Evolutionary conservation across 2,113 vertebrate genomes (phyloP), one percentile per base, ranked within the genome.

Genomic region (Lepus timidus): DNA sequence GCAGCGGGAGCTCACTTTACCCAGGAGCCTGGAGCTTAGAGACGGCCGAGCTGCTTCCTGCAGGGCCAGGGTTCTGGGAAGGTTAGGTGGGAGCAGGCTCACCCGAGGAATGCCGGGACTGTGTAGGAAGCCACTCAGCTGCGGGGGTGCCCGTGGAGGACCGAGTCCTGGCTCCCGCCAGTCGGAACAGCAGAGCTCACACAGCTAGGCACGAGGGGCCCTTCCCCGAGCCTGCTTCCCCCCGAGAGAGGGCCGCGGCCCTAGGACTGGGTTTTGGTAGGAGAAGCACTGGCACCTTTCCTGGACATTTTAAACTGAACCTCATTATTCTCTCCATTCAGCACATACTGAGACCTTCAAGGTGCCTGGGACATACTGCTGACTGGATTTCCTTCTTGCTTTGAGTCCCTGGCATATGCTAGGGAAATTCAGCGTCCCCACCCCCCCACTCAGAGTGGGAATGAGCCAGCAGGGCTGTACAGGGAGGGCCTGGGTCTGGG

Each of bases 311-410:
- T 58, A 82, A 58, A 3, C 25, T 52, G 71, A 93, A 91, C 27
- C 39, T 85, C 33, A 64, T 75, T 51, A 82, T 39, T 81, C 83
- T 14, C 70, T 58, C 51, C 12, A 33, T n/a, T 95, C 75, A 74
- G 49, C 70, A 91, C 83, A 58, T 82, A 64, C 23, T 17, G 44
- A 88, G 76, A 95, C 39, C 51, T 84, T 78, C 73, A 68, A 55
- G 62, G 29, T 64, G 14, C 64, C 71, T 65, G 25, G 49, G 87
- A 31, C 22, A 17, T 58, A 29, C 6, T 16, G 51, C 25, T 67
- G 13, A 44, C 29, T 61, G 17, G 88, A 79, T 73, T 84, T 88
- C 71, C 74, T 83, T 84, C 39, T 85, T 87, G 61, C 49, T 68
- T 58, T 12, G 68, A 73, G 78, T 79, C 39, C 71, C 51, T 91